These are phyloP conservation scores for Planococcus citri DNA, from an alignment of 1,140 invertebrate species.

Conservation along the genomic window DNA sequence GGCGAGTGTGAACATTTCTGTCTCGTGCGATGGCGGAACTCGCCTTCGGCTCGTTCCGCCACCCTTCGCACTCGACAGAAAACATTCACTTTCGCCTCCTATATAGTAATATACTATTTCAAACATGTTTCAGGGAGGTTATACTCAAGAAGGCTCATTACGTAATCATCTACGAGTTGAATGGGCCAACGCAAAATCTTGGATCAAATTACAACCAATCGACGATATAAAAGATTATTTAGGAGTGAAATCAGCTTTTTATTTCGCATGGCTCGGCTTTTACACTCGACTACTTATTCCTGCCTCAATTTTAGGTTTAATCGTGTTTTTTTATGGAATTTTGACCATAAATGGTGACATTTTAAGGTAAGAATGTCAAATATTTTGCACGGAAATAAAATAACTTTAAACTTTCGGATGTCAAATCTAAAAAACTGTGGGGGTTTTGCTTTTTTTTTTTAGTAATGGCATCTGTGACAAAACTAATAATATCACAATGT, in stretches of 20 bases:
- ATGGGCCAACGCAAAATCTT: conserved; percentile 71
- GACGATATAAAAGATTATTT: conserved; percentile 79
- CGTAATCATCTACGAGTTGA: conserved; percentile 66
- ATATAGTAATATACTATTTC: no score
- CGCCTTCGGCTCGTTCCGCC: no score
- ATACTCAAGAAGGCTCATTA: conserved; percentile 50
- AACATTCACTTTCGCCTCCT: no score
- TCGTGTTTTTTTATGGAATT: conserved; percentile 70
- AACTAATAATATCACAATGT: conserved; percentile 53
- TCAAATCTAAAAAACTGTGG: neutral
- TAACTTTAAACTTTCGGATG: no score
- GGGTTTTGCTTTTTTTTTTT: conserved; percentile 28
- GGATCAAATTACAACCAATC: conserved; percentile 74
- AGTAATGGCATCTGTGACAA: conserved; percentile 72
- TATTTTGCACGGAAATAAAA: no score
- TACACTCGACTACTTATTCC: conserved; percentile 89
- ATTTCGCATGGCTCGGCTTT: conserved; percentile 95
- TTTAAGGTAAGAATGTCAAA: conserved; percentile 26
- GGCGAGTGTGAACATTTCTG: no score
- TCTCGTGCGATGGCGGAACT: no score
- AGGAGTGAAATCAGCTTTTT: conserved; percentile 82
- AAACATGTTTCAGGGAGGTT: conserved; percentile 46
- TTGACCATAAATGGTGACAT: conserved; percentile 45
- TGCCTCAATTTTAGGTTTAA: conserved; percentile 66
- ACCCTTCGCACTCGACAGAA: no score